phyloP scores from a whole-genome alignment of 2,113 vertebrate genomes.

The Oenanthe melanoleuca region DNA sequence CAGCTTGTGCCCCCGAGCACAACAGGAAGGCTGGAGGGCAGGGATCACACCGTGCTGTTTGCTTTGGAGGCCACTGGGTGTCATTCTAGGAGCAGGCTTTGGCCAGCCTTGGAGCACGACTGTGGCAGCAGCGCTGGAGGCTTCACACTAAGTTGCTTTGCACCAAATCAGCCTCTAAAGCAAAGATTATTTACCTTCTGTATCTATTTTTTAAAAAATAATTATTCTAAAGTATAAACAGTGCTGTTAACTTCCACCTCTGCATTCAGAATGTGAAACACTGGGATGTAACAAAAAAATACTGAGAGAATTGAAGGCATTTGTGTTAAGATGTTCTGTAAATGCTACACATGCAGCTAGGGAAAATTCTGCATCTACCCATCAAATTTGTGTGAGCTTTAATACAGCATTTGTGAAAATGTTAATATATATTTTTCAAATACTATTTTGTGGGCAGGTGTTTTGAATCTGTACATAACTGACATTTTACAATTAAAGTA shows the following conservation, averaged over 20 bases:
- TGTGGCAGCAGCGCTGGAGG: not conserved
- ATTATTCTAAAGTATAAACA: not conserved
- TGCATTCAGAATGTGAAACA: not conserved
- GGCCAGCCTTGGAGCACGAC: not conserved
- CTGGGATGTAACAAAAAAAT: not conserved
- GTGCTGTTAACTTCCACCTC: not conserved
- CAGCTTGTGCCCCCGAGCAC: not conserved
- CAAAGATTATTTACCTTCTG: not conserved
- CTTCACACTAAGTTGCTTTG: not conserved
- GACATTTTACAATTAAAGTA: not conserved
- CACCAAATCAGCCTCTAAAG: not conserved
- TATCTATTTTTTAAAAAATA: too few species aligned
- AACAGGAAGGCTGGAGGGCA: not conserved
- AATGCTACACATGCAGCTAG: not conserved
- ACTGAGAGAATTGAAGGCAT: not conserved
- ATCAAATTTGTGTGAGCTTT: not conserved
- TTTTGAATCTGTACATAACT: not conserved
- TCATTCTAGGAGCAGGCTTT: slow-evolving; percentile 65
- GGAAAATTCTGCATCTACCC: not conserved
- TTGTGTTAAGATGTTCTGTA: not conserved
- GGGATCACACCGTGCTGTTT: slow-evolving; percentile 46
- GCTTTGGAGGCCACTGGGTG: slow-evolving; percentile 69
- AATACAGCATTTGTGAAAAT: not conserved
- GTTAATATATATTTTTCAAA: not conserved
- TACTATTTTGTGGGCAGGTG: not conserved